Percentiles rank a stretch among this genome's conserved stretches.
Evolutionary conservation across 2,113 vertebrate genomes (phyloP).

Genomic region (Pyxicephalus adspersus): DNA sequence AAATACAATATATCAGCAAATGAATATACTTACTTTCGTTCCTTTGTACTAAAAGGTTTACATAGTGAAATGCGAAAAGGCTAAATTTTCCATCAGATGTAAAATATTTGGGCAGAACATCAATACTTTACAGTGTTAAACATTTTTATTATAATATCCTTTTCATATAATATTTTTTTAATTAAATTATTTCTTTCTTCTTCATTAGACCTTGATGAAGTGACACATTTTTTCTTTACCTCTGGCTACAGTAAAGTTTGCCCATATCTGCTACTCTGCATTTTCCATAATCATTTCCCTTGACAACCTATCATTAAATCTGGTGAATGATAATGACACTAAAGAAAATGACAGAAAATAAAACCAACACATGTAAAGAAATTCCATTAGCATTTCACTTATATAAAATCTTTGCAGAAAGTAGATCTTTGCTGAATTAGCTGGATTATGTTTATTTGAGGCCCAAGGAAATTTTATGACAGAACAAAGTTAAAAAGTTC

Average conservation of each 20-base stretch:
- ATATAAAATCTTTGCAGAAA: constrained; percentile 15
- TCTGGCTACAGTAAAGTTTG: constrained; percentile 25
- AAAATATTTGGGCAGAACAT: constrained; percentile 9
- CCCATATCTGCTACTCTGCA: constrained; percentile 18
- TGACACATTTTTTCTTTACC: constrained; percentile 25
- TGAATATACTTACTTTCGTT: no score
- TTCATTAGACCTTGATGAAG: constrained; percentile 40
- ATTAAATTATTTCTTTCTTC: constrained; percentile 22
- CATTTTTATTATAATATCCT: no score
- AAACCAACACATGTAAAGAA: constrained; percentile 11
- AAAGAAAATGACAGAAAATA: constrained; percentile 37
- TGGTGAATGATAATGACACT: constrained; percentile 33
- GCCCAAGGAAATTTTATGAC: constrained; percentile 10
- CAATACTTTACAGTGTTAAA: constrained; percentile 12
- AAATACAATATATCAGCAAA: no score
- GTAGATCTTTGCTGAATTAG: constrained; percentile 22
- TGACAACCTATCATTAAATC: constrained; percentile 42
- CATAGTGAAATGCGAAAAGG: no score
- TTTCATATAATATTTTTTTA: constrained; percentile 5
- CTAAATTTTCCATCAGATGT: neutral
- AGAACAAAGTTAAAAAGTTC: constrained; percentile 27
- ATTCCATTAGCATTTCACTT: constrained; percentile 27
- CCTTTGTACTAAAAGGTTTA: no score
- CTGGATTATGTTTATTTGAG: constrained; percentile 12
- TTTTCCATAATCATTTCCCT: constrained; percentile 45